Conservation (phyloP, 2,797 vertebrate species). For the Pogonophryne albipinna region DNA sequence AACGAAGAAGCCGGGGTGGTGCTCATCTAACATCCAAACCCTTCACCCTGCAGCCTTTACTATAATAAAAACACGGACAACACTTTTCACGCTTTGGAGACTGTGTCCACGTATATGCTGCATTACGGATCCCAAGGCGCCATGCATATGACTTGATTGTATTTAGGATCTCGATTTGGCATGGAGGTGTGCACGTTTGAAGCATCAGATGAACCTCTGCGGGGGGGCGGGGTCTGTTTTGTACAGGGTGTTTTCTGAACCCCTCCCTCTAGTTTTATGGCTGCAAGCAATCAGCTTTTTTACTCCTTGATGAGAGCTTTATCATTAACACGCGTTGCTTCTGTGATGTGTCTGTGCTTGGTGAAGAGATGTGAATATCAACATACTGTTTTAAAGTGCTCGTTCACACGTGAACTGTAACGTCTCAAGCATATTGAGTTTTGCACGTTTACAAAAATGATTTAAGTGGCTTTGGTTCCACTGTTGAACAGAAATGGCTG, state of each 20-base stretch:
- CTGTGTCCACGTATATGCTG: constrained; percentile 63
- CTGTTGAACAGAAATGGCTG: constrained; percentile 41
- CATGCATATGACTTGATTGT: constrained; percentile 71
- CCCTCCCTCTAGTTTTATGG: constrained; percentile 44
- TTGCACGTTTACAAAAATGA: constrained; percentile 71
- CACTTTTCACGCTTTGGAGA: constrained; percentile 16
- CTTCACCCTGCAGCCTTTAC: constrained; percentile 47
- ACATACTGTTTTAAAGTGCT: constrained; percentile 32
- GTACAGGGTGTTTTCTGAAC: constrained; percentile 27
- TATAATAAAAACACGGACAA: constrained; percentile 12
- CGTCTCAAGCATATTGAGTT: constrained; percentile 29
- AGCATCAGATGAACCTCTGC: constrained; percentile 36
- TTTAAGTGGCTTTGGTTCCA: constrained; percentile 60
- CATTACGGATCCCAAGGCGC: constrained; percentile 65
- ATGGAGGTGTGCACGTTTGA: constrained; percentile 72
- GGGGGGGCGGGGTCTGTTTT: constrained; percentile 32
- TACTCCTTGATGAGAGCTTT: constrained; percentile 74
- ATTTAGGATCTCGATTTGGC: constrained; percentile 62
- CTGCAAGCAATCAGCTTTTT: constrained; percentile 67
- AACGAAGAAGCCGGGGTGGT: neutral
- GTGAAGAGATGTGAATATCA: constrained; percentile 21
- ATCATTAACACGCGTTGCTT: constrained; percentile 62
- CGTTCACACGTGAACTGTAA: constrained; percentile 32
- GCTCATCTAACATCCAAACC: constrained; percentile 21
- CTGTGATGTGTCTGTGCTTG: constrained; percentile 62